Base-by-base conservation (phyloP, 2,113 vertebrate species). In the Nestor notabilis region DNA sequence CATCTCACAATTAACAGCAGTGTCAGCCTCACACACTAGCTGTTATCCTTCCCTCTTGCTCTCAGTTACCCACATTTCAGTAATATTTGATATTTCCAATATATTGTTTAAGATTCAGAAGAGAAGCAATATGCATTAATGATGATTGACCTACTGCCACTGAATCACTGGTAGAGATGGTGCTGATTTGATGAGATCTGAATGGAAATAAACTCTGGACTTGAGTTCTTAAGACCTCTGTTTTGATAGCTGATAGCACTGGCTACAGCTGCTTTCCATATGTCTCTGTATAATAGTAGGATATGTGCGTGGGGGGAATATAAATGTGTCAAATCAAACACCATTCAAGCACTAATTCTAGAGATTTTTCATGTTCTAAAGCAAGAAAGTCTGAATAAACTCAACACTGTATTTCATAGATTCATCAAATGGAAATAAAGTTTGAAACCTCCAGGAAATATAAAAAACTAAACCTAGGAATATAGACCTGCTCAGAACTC, bases 221-320 rank as follows among this genome's bases (percentile, higher is more conserved):
- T 68, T 37, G 11, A 27, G 52, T 87, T 82, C 65, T 69, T 71
- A 31, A 61, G 75, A 93, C 93, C 93, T 93, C 66, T 82, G 24
- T 87, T 81, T 81, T 82, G 89, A 90, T 70, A 83, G 83, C 61
- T 84, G 86, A 92, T 55, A 37, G 74, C 91, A 76, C 56, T 86
- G 82, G 68, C 71, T 95, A 83, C 93, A 94, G 93, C 85, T 95
- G 90, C 71, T 97, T 94, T 86, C 88, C 85, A 78, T 80, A 91
- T 86, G 79, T 77, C 79, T 94, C 50, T 92, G 13, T 8, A 2
- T 71, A 95, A 90, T 74, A 90, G 92, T 17, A 88, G 87, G 53
- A 20, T 85, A 50, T 58, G 71, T 63, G 85, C 1, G 25, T 92
- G 60, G 9, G 72, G n/a, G 17, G 82, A 95, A 93, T 94, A 82